Base-by-base conservation (phyloP, 1,140 invertebrate species). In the Piezodorus guildinii region DNA sequence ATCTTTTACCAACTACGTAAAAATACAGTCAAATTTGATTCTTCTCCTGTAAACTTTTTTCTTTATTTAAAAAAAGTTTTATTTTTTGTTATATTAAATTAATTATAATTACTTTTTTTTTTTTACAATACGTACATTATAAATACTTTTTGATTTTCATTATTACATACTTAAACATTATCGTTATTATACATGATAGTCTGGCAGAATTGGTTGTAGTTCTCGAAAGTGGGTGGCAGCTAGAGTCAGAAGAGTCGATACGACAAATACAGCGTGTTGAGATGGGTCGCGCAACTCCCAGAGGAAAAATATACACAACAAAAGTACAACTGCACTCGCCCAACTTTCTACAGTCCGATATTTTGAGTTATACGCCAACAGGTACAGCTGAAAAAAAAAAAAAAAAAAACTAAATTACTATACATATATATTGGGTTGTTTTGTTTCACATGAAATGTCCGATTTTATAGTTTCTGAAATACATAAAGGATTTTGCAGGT, bases 111-210 rank as follows among this genome's bases (percentile, higher is more conserved):
- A 39, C 6, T 12, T 39, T 30, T 30, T 30, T 30, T 30, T 30
- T 39, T 39, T 39, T 39, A 39, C 34, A 39, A 39, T 39, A 10
- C 6, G 2, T 39, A 39, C 34, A 10, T 21, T 49, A 49, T 17
- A 49, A 49, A 49, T 19, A 49, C 21, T 19, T 49, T 49, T 49
- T 49, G 46, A 49, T 49, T 49, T 49, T 49, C n/a, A 60, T 60
- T 60, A 34, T 60, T 16, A 60, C 5, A 25, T 27, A 39, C 34
- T 39, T 43, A 62, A 17, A 19, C n/a, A 27, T 46, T 45, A 12
- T 8, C 25, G 15, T 45, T 46, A 34, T 69, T 62, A 69, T 30
- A 69, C 67, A 63, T 69, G 66, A 61, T 69, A 69, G 58, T 69
- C 64, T 15, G 69, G 69, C 17, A 68, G 58, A 65, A 67, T 68